These are phyloP conservation scores for Nemotelus pantherinus DNA, from an alignment of 2,888 invertebrate species.

Conservation along the genomic window DNA sequence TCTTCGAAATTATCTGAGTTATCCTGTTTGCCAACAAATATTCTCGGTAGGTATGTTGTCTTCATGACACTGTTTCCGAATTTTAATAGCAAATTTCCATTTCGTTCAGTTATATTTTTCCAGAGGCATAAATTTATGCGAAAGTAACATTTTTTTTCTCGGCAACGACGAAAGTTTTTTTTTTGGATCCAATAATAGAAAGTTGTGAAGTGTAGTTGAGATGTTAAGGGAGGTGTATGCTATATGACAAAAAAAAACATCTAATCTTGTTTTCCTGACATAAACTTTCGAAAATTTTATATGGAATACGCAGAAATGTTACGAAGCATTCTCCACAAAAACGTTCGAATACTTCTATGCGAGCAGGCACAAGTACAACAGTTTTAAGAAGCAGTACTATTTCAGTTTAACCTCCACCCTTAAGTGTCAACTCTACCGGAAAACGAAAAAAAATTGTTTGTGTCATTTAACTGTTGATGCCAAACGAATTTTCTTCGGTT, in stretches of 20 bases:
- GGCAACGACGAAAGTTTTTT: slow-evolving; percentile 36
- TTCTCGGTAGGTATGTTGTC: slow-evolving; percentile 14
- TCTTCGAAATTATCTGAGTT: slow-evolving; percentile 29
- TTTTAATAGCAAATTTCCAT: slow-evolving; percentile 36
- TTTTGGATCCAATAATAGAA: background rate
- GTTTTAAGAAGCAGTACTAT: background rate
- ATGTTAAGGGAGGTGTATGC: too few relatives aligned
- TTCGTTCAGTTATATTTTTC: slow-evolving; percentile 33
- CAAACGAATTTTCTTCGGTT: slow-evolving; percentile 4
- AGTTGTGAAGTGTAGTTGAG: too few relatives aligned
- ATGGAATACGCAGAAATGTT: too few relatives aligned
- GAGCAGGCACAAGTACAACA: too few relatives aligned
- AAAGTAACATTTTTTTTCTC: slow-evolving; percentile 9
- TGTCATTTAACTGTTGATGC: slow-evolving; percentile 12
- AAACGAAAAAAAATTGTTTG: background rate
- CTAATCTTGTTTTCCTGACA: background rate
- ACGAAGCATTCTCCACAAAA: too few relatives aligned
- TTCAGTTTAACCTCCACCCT: background rate
- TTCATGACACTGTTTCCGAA: slow-evolving; percentile 16
- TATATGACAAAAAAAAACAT: background rate
- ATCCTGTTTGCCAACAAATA: slow-evolving; percentile 14
- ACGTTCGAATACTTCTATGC: too few relatives aligned
- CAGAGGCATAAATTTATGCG: background rate
- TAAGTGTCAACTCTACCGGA: background rate
- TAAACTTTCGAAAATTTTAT: too few relatives aligned